These are phyloP conservation scores for Oeneis ivallda DNA, from an alignment of 2,888 invertebrate genomes.

Conservation along the genomic window DNA sequence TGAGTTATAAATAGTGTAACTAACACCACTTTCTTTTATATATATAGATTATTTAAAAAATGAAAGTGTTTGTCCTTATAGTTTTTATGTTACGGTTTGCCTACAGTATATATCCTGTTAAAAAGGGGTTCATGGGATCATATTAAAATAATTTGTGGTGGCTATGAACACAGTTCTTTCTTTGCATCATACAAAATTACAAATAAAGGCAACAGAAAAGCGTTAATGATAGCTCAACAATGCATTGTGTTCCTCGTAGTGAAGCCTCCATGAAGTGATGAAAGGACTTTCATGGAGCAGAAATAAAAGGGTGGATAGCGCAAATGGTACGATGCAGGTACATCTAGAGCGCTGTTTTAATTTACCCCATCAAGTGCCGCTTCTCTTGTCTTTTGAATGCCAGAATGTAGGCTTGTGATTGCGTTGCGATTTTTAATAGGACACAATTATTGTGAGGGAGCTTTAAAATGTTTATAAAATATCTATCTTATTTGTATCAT, in stretches of 20 bases:
- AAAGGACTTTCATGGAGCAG: conserved; percentile 13
- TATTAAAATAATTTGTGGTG: background rate
- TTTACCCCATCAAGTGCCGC: conserved; percentile 20
- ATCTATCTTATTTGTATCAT: background rate
- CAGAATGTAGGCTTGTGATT: conserved; percentile 18
- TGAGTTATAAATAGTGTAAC: no score
- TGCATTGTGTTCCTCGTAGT: background rate
- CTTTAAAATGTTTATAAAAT: background rate
- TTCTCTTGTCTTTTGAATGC: conserved; percentile 20
- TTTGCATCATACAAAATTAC: background rate
- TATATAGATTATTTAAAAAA: no score
- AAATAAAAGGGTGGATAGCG: conserved; percentile 19
- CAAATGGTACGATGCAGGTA: conserved; percentile 19
- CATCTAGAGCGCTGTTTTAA: conserved; percentile 20
- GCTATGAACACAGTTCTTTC: no score
- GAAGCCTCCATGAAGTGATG: conserved; percentile 8
- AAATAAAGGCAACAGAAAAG: conserved; percentile 7
- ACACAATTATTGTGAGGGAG: background rate
- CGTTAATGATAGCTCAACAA: conserved; percentile 14
- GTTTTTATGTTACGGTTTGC: no score
- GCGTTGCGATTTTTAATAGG: conserved; percentile 16
- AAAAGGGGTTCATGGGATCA: no score
- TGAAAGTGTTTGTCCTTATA: no score
- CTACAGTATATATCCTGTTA: no score
- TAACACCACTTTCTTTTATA: no score